These are phyloP conservation scores for Apomyelois bistriatella DNA, from an alignment of 2,888 invertebrate species.

Conservation along the genomic window DNA sequence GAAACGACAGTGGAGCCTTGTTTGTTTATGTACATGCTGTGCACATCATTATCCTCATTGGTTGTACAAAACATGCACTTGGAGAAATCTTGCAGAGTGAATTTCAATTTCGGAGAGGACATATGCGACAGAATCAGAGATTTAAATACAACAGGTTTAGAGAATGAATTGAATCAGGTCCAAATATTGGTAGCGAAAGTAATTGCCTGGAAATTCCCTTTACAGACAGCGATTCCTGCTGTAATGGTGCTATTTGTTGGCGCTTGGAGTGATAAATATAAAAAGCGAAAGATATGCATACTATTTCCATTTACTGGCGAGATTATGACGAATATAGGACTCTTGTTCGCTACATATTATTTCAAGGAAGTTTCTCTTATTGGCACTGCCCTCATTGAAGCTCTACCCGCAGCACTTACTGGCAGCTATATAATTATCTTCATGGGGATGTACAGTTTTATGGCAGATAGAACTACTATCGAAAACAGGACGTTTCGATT, in stretches of 20 bases:
- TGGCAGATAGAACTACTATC: conserved; percentile 79
- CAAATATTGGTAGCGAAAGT: conserved; percentile 75
- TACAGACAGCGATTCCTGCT: conserved; percentile 80
- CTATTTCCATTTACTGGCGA: conserved; percentile 79
- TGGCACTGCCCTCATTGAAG: conserved; percentile 75
- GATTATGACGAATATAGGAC: conserved; percentile 72
- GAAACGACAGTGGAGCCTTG: conserved; percentile 84
- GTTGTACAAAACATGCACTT: conserved; percentile 79
- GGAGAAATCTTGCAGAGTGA: conserved; percentile 80
- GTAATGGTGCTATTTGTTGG: conserved; percentile 80
- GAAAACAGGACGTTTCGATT: conserved; percentile 82
- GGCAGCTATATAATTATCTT: conserved; percentile 81
- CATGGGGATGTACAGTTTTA: conserved; percentile 82
- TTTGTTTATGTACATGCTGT: conserved; percentile 82
- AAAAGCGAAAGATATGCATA: conserved; percentile 80
- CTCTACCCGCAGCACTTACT: conserved; percentile 79
- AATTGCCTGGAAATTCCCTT: conserved; percentile 79
- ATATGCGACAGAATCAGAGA: conserved; percentile 73
- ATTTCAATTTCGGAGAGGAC: conserved; percentile 69
- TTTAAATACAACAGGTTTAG: conserved; percentile 64
- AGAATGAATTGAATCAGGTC: conserved; percentile 59
- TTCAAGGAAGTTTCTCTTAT: conserved; percentile 75
- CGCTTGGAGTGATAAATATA: conserved; percentile 82
- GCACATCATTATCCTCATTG: conserved; percentile 82
- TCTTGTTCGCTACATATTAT: conserved; percentile 77